Percentiles rank a stretch among this genome's conserved stretches.
phyloP scores from a whole-genome alignment of 2,113 vertebrate genomes.

The Erinaceus europaeus region DNA sequence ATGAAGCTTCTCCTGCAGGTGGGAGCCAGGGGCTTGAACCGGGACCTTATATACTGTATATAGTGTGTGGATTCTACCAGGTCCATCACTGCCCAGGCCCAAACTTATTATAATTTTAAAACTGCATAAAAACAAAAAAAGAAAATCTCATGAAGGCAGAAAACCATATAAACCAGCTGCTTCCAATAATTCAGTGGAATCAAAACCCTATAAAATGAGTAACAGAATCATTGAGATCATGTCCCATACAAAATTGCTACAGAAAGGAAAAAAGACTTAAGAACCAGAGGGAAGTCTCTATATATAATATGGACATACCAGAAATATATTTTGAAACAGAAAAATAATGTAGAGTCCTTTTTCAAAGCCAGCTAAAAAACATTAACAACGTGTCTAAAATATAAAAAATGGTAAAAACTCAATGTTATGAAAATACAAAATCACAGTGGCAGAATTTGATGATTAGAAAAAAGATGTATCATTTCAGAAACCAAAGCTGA shows the following conservation, averaged over 20 bases:
- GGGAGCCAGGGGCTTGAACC: too few species aligned
- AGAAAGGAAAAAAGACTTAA: not conserved
- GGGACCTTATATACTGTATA: too few species aligned
- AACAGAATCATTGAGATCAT: not conserved
- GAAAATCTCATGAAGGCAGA: not conserved
- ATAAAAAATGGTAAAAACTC: not conserved
- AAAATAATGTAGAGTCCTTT: not conserved
- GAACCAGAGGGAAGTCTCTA: not conserved
- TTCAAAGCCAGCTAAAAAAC: conserved; percentile 6
- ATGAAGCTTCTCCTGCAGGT: too few species aligned
- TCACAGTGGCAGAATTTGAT: not conserved
- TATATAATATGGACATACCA: not conserved
- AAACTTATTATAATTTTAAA: too few species aligned
- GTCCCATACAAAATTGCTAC: not conserved
- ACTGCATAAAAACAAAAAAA: not conserved
- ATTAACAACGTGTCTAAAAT: not conserved
- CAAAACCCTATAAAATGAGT: not conserved
- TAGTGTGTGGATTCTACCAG: too few species aligned
- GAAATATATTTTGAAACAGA: not conserved
- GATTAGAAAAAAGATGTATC: not conserved
- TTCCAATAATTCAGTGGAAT: not conserved
- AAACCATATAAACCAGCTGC: not conserved
- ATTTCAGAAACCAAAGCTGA: not conserved
- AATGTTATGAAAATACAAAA: conserved; percentile 17
- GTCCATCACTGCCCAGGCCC: too few species aligned